Percentiles rank a stretch among this genome's conserved stretches.
phyloP scores from a whole-genome alignment of 2,113 vertebrate species.

The Atractosteus spatula region DNA sequence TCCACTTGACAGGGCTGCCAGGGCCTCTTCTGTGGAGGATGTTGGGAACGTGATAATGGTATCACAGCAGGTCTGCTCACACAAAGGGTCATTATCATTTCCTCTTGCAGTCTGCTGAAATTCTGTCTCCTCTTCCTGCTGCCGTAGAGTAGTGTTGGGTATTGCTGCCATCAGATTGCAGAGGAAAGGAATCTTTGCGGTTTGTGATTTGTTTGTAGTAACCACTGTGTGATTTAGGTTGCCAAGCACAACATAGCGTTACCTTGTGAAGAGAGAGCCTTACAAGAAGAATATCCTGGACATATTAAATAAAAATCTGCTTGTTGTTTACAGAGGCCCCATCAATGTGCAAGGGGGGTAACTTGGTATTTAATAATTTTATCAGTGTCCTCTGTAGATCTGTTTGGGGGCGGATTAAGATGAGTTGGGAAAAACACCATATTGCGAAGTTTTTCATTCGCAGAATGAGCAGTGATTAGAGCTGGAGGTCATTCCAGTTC shows the following conservation, averaged over 20 bases:
- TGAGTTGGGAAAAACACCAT: too few relatives aligned
- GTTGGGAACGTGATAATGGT: conserved; percentile 15
- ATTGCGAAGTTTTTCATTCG: too few relatives aligned
- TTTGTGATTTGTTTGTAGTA: neutral
- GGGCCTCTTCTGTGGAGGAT: neutral
- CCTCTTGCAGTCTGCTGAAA: conserved; percentile 5
- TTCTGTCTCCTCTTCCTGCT: neutral
- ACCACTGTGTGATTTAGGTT: neutral
- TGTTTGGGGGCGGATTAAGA: too few relatives aligned
- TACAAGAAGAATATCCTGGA: too few relatives aligned
- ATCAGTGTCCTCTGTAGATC: too few relatives aligned
- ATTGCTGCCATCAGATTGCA: neutral
- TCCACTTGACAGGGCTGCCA: conserved; percentile 7
- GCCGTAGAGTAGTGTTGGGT: neutral
- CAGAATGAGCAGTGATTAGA: too few relatives aligned
- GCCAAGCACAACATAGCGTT: too few relatives aligned
- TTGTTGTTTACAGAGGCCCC: too few relatives aligned
- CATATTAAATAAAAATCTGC: too few relatives aligned
- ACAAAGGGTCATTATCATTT: conserved; percentile 8
- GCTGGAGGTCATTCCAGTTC: neutral
- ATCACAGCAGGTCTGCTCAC: conserved; percentile 2
- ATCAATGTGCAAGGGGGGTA: too few relatives aligned
- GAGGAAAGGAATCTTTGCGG: neutral
- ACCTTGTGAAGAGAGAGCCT: too few relatives aligned
- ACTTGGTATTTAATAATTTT: too few relatives aligned